Conservation (phyloP, 2,888 invertebrate species). For the Andrena bucephala region DNA sequence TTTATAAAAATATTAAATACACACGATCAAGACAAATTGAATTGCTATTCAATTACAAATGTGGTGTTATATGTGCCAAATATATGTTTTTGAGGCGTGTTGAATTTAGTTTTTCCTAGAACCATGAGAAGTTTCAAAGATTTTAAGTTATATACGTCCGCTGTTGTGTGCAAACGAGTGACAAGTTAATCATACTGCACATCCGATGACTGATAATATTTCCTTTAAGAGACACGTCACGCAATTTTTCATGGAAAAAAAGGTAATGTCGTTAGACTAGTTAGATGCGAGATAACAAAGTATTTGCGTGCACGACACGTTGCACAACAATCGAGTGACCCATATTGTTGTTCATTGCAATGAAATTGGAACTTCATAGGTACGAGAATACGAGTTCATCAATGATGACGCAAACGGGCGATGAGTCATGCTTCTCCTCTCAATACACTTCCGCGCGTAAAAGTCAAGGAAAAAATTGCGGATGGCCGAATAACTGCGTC, state of each 20-base stretch:
- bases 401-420: conserved; percentile 28
- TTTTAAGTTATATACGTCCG: no score
- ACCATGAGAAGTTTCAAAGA: no score
- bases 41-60: no score
- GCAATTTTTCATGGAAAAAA: background rate
- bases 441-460: conserved; percentile 72
- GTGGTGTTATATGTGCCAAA: no score
- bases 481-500: background rate
- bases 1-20: no score
- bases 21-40: no score
- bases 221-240: background rate
- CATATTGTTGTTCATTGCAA: conserved; percentile 28
- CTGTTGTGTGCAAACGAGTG: background rate
- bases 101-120: no score
- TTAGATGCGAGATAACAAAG: conserved; percentile 26
- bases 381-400: conserved; percentile 21
- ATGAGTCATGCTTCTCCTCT: conserved; percentile 75
- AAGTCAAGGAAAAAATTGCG: background rate
- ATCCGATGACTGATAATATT: background rate
- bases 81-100: no score
- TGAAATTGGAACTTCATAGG: conserved; percentile 20
- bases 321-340: conserved; percentile 36
- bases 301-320: conserved; percentile 32
- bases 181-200: background rate
- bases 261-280: conserved; percentile 15